Evolutionary conservation across 2,113 vertebrate species (phyloP), one percentile per base, ranked within the genome.

Genomic region (Paraplagusia blochii): DNA sequence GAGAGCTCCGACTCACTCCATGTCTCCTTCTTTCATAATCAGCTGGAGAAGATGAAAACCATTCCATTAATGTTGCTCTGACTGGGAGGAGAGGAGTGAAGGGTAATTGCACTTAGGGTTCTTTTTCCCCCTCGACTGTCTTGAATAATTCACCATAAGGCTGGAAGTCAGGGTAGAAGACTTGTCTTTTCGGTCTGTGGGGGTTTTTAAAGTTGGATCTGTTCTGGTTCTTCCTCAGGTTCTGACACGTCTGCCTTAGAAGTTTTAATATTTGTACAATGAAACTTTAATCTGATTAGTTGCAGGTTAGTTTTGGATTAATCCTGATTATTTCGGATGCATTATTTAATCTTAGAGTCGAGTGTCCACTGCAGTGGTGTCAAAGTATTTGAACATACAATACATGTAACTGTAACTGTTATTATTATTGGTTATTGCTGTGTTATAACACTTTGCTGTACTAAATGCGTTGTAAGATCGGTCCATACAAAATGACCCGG

Each of bases 141-240:
- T 70, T 90, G 73, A 90, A 90, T 90, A 86, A 90, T 90, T 90
- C 77, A 89, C 71, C 12, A 55, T n/a, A 72, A 42, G 66, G 53
- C 75, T 79, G 53, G 53, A 68, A 72, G 63, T 62, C 64, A 79
- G 60, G 79, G 81, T 74, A 81, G 78, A 74, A 80, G 80, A 72
- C 58, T 56, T 9, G 18, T 75, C 61, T 74, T 63, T 11, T 13
- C 53, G 71, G 69, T 78, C 72, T 66, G 40, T 9, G 6, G 59
- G 59, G 55, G 60, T 61, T 53, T 69, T 81, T 69, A 56, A 81
- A 79, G 66, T 77, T 80, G 74, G 50, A 85, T 79, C 78, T 62
- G 70, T 62, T 77, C 29, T 58, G 34, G 53, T 44, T 47, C 48
- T 11, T 38, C 66, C 47, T 42, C 59, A 67, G 60, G 74, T 85